Percentiles rank a stretch among this genome's conserved stretches.
Evolutionary conservation across 1,140 invertebrate genomes (phyloP).

Genomic region (Yoshiicerus persimilis): DNA sequence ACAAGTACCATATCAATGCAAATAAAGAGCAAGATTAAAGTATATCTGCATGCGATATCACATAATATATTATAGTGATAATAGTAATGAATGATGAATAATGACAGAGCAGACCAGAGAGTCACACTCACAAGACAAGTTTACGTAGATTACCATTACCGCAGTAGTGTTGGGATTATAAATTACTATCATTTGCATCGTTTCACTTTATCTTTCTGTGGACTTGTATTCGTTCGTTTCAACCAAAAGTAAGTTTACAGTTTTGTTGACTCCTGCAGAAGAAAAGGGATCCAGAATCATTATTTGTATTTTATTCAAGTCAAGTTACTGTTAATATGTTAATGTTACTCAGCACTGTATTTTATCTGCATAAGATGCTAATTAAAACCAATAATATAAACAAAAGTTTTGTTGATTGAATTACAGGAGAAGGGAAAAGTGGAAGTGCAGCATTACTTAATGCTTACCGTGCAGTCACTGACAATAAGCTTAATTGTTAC

Average conservation of each 20-base stretch:
- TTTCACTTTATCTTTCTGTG: neutral
- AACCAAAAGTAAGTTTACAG: neutral
- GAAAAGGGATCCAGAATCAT: neutral
- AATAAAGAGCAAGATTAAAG: neutral
- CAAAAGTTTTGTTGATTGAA: neutral
- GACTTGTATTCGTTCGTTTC: neutral
- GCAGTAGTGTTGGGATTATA: neutral
- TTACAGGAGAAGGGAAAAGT: neutral
- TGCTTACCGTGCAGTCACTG: neutral
- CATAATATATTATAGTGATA: neutral
- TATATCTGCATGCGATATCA: neutral
- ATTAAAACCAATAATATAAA: neutral
- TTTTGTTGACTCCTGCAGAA: neutral
- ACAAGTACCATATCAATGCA: neutral
- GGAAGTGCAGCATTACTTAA: neutral
- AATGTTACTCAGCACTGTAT: neutral
- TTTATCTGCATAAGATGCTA: neutral
- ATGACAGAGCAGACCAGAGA: neutral
- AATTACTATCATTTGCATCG: neutral
- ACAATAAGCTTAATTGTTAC: neutral
- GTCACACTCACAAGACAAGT: neutral
- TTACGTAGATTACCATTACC: neutral
- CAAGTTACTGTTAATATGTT: neutral
- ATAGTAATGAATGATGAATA: neutral
- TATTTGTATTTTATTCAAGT: neutral